phyloP scores from a whole-genome alignment of 2,113 vertebrate species.

The Bombycilla garrulus region DNA sequence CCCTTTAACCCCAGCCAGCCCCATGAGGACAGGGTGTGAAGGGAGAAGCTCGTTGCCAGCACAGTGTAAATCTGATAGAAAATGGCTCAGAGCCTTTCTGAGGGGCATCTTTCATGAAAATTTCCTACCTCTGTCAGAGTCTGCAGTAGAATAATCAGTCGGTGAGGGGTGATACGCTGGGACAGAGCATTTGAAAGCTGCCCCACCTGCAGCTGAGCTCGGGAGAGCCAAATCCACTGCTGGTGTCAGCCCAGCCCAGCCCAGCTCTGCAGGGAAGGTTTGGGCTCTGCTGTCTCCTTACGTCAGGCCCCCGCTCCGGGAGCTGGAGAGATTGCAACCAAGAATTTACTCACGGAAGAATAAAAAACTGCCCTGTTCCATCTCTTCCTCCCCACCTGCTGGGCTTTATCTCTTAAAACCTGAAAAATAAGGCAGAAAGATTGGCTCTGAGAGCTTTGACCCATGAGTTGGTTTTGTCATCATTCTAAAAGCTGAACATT shows the following conservation, averaged over 20 bases:
- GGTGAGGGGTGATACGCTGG: not conserved
- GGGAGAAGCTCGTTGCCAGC: not conserved
- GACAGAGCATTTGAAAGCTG: not conserved
- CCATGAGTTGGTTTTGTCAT: not conserved
- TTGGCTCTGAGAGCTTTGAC: not conserved
- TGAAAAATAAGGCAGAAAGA: not conserved
- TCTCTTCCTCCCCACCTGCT: slow-evolving; percentile 18
- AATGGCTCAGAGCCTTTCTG: not conserved
- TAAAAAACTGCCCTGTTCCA: not conserved
- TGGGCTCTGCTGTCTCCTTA: not conserved
- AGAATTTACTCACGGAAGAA: slow-evolving; percentile 21
- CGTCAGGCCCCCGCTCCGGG: not conserved
- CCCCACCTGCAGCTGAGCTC: not conserved
- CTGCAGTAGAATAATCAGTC: not conserved
- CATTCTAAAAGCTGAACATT: not conserved
- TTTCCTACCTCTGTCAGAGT: not conserved
- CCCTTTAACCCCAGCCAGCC: not conserved
- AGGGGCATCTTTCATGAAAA: not conserved
- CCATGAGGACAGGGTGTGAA: not conserved
- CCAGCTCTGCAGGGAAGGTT: not conserved
- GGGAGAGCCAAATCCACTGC: not conserved
- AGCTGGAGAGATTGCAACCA: not conserved
- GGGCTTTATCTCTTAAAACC: not conserved
- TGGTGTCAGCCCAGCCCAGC: not conserved
- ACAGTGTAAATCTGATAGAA: not conserved